Evolutionary conservation across 2,797 vertebrate species (phyloP).

Genomic region (Ataeniobius toweri): DNA sequence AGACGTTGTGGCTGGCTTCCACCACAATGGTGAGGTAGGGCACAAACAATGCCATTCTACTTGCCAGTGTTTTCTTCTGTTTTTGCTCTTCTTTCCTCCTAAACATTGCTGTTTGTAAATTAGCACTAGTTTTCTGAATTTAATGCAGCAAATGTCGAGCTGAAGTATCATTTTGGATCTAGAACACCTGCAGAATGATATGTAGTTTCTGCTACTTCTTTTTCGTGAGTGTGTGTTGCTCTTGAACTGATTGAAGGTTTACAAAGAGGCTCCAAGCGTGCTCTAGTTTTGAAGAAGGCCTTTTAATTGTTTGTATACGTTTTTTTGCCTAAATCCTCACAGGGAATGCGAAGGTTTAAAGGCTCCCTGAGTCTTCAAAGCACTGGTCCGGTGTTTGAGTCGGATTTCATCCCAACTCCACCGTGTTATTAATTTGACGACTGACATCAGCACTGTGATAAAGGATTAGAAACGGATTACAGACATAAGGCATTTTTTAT

Average conservation of each 20-base stretch:
- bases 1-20: constrained; percentile 67
- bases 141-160: constrained; percentile 4
- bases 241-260: constrained; percentile 9
- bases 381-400: neutral
- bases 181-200: constrained; percentile 5
- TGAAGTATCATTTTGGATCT: constrained; percentile 17
- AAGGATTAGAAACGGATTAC: constrained; percentile 72
- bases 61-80: constrained; percentile 3
- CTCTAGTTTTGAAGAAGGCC: constrained; percentile 11
- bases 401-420: constrained; percentile 8
- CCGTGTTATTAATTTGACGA: constrained; percentile 63
- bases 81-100: constrained; percentile 3
- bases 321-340: constrained; percentile 1
- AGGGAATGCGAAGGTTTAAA: constrained; percentile 1
- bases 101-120: neutral
- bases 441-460: constrained; percentile 48
- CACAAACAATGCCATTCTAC: constrained; percentile 38
- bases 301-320: constrained; percentile 8
- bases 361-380: constrained; percentile 7
- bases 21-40: constrained; percentile 87
- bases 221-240: constrained; percentile 8
- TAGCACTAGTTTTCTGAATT: constrained; percentile 10
- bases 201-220: neutral
- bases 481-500: constrained; percentile 64
- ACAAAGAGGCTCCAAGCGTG: neutral